Percentiles rank a stretch among this genome's conserved stretches.
Evolutionary conservation across 2,797 vertebrate genomes (phyloP).

Genomic region (Bovichtus variegatus): DNA sequence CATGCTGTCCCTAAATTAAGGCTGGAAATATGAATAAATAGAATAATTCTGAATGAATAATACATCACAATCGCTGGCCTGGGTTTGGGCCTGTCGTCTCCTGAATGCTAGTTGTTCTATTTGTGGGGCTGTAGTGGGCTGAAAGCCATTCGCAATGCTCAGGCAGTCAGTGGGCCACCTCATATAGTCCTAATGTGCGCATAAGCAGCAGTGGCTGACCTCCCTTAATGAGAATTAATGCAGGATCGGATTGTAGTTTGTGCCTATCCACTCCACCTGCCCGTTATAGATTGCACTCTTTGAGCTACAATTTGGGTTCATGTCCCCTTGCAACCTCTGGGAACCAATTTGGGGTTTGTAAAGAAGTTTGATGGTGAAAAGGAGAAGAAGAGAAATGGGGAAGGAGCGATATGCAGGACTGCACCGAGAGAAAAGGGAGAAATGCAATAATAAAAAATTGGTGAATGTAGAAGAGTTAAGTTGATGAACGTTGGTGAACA

Average conservation of each 20-base stretch:
- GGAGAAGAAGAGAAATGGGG: slow-evolving; percentile 13
- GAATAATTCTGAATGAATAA: slow-evolving; percentile 51
- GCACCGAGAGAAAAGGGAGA: slow-evolving; percentile 1
- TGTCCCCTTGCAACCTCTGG: slow-evolving; percentile 43
- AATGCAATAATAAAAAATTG: slow-evolving; percentile 4
- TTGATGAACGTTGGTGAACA: slow-evolving; percentile 17
- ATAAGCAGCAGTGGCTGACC: slow-evolving; percentile 58
- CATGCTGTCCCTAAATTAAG: not conserved
- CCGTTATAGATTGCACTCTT: slow-evolving; percentile 65
- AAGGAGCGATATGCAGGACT: slow-evolving; percentile 1
- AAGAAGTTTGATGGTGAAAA: slow-evolving; percentile 33
- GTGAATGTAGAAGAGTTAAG: not conserved
- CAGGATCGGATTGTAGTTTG: slow-evolving; percentile 66
- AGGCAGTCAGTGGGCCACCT: slow-evolving; percentile 34
- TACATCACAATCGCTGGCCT: slow-evolving; percentile 20
- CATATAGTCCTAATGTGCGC: slow-evolving; percentile 61
- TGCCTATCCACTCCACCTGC: slow-evolving; percentile 44
- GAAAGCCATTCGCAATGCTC: slow-evolving; percentile 54
- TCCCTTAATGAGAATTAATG: slow-evolving; percentile 79
- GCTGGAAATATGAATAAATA: slow-evolving; percentile 38
- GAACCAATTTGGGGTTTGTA: slow-evolving; percentile 37
- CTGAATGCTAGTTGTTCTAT: slow-evolving; percentile 63
- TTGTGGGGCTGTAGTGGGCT: slow-evolving; percentile 41
- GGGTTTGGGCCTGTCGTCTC: slow-evolving; percentile 16
- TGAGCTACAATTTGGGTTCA: slow-evolving; percentile 58